Conservation (phyloP, 2,797 vertebrate genomes). For the Oreortyx pictus region DNA sequence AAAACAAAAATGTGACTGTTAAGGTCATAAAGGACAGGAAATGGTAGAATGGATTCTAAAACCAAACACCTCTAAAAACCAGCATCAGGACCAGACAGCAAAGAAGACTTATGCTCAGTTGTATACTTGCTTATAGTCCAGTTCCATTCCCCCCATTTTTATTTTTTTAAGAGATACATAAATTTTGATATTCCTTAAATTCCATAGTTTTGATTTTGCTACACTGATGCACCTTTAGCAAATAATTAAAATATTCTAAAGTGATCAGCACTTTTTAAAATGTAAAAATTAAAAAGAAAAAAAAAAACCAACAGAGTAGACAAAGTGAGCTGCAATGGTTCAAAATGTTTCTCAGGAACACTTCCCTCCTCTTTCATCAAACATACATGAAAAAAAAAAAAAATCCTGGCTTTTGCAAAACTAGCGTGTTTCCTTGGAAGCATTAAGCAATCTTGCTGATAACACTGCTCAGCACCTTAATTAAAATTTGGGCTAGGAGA, state of each 20-base stretch:
- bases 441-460: neutral
- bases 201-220: neutral
- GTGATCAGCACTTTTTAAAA: neutral
- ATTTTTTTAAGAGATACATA: neutral
- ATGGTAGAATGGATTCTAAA: neutral
- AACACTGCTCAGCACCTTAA: neutral
- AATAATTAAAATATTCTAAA: neutral
- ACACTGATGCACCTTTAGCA: neutral
- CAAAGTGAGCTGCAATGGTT: neutral
- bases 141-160: neutral
- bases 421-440: neutral
- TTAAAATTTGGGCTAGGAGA: neutral
- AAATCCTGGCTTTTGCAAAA: neutral
- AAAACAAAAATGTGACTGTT: neutral
- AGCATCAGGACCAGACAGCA: neutral
- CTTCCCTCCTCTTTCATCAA: neutral
- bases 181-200: neutral
- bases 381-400: neutral
- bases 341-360: neutral
- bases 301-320: neutral
- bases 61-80: neutral
- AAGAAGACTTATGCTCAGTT: neutral
- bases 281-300: neutral
- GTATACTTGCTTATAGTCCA: neutral
- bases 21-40: neutral